A percentile compares a stretch with the other conserved stretches of the same genome.
These are phyloP conservation scores for Phaedon cochleariae DNA, from an alignment of 2,888 invertebrate genomes.

Conservation along the genomic window DNA sequence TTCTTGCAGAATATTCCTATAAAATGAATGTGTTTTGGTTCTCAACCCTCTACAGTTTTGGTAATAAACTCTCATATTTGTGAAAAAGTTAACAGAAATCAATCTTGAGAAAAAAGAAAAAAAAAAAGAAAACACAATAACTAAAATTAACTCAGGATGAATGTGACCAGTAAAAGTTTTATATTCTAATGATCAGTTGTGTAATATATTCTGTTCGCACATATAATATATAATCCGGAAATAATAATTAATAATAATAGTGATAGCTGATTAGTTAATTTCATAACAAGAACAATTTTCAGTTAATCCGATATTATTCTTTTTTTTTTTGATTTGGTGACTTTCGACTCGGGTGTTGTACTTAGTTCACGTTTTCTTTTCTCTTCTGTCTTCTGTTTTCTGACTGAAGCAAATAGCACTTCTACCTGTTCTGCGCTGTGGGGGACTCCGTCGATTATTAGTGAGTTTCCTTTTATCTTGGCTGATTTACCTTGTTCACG, in stretches of 20 bases:
- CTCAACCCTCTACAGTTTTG: no score
- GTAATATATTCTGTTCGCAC: not conserved
- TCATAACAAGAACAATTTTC: no score
- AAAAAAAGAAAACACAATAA: not conserved
- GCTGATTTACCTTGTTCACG: not conserved
- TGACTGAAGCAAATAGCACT: not conserved
- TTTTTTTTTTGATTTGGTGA: slow-evolving; percentile 5
- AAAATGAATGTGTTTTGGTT: no score
- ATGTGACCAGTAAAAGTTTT: not conserved
- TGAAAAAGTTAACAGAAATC: no score
- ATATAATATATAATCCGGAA: not conserved
- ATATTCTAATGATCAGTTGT: not conserved
- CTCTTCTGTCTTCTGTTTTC: not conserved
- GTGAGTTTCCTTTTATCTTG: not conserved
- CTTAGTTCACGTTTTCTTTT: not conserved
- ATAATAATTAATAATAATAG: not conserved
- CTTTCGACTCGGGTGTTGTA: not conserved
- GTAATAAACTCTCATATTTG: no score
- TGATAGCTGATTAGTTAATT: no score
- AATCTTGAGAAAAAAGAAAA: not conserved
- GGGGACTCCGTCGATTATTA: slow-evolving; percentile 4
- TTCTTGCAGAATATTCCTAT: no score
- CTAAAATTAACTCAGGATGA: not conserved
- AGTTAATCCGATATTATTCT: not conserved
- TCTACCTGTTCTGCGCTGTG: slow-evolving; percentile 1